Evolutionary conservation across 2,797 vertebrate species (phyloP), one percentile per base, ranked within the genome.

Genomic region (Argentina silus): DNA sequence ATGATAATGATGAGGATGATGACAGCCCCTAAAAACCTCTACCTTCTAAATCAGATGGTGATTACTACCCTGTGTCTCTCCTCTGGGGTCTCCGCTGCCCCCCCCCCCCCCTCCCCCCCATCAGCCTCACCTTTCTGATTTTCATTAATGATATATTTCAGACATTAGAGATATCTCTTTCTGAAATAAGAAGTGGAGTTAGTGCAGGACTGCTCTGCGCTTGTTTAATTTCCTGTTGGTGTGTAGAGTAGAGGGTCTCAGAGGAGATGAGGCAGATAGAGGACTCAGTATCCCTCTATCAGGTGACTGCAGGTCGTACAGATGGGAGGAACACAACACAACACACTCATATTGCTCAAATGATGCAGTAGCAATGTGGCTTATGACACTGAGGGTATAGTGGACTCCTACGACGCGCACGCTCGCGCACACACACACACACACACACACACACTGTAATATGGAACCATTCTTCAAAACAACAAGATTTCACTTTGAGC

Each of bases 211-310:
- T 53, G 77, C 73, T 67, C 73, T 73, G 55, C 57, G 67, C 44
- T 61, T 76, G 73, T 86, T 88, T 85, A 81, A 85, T 87, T 88
- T 87, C 83, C 83, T 87, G 81, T 85, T 83, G 80, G 73, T 83
- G 81, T 64, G 64, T 47, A 70, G 74, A 72, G 72, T 82, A 71
- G 69, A 36, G 65, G 47, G 8, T 65, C 56, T 27, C 10, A 21
- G 56, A 68, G 72, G 66, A 72, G 72, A 66, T 72, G 62, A 74
- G 77, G 81, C 70, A 73, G 78, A 76, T 71, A 74, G 65, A n/a
- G n/a, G n/a, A 59, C 56, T 47, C 27, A 36, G 2, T 36, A 36
- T 4, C 27, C 27, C 27, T 36, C 27, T 36, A 4, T 36, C 27
- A 36, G 27, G 2, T 36, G 27, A 36, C 27, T 36, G 27, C 27